A percentile compares a stretch with the other conserved stretches of the same genome.
phyloP scores from a whole-genome alignment of 2,113 vertebrate genomes.

The Gadus macrocephalus region DNA sequence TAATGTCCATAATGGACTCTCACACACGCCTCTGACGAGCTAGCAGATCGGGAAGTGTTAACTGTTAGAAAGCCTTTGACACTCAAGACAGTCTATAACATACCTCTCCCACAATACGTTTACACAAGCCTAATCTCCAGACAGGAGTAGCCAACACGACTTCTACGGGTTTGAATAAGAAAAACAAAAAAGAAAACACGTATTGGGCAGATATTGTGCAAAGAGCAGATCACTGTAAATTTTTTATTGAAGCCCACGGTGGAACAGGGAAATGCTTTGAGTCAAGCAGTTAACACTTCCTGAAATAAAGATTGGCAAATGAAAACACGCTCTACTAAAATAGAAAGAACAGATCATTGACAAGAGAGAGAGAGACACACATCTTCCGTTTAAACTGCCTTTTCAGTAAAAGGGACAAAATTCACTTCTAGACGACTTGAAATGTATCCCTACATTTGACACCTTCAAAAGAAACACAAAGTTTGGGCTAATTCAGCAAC shows the following conservation, averaged over 20 bases:
- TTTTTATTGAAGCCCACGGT: neutral
- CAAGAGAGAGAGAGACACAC: neutral
- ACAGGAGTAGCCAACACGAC: neutral
- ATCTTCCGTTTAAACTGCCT: neutral
- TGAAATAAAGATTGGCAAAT: no score
- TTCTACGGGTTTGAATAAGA: neutral
- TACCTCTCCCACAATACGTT: neutral
- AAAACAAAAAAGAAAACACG: neutral
- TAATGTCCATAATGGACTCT: conserved; percentile 65
- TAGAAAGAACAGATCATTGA: no score
- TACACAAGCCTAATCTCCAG: neutral
- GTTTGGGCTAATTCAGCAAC: no score
- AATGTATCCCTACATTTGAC: no score
- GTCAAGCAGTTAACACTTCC: no score
- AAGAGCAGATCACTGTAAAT: no score
- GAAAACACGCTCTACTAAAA: no score
- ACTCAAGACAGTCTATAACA: conserved; percentile 23
- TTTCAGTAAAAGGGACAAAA: no score
- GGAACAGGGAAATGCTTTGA: neutral
- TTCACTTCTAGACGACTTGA: no score
- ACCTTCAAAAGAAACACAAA: no score
- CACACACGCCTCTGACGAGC: conserved; percentile 54
- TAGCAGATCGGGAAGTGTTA: conserved; percentile 9
- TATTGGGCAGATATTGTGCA: neutral
- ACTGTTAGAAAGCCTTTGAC: no score